phyloP scores from a whole-genome alignment of 2,113 vertebrate species.

The Phylloscopus trochilus region DNA sequence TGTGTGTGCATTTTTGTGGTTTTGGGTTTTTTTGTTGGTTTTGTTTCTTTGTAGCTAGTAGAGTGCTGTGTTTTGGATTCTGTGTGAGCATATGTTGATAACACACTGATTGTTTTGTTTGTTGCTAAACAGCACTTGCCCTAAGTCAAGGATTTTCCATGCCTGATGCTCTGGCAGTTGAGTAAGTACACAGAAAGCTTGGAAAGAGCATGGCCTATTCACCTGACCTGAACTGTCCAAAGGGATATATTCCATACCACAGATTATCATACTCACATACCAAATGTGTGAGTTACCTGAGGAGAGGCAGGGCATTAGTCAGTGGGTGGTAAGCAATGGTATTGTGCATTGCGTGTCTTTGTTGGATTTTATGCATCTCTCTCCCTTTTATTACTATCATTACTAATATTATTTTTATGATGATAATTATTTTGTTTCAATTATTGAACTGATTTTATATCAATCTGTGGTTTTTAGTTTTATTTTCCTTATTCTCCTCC shows the following conservation, averaged over 20 bases:
- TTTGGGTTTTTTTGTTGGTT: too few species aligned
- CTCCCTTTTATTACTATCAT: too few species aligned
- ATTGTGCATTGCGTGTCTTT: background rate
- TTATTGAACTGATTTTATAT: background rate
- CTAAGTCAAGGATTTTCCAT: background rate
- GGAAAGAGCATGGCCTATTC: background rate
- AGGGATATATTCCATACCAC: background rate
- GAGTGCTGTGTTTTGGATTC: background rate
- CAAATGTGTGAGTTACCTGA: background rate
- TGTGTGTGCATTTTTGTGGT: too few species aligned
- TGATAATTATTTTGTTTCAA: background rate
- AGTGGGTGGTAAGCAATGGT: background rate
- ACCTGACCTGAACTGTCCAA: background rate
- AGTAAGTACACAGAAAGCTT: background rate
- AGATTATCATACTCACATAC: background rate
- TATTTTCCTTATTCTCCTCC: background rate
- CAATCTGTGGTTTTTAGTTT: background rate
- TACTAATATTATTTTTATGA: background rate
- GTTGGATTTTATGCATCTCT: background rate
- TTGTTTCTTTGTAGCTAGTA: background rate
- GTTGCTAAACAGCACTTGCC: background rate
- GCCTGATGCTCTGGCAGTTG: too few species aligned
- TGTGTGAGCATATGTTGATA: background rate
- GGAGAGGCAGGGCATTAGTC: background rate
- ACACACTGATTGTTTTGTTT: background rate